phyloP scores from a whole-genome alignment of 1,140 invertebrate genomes.

The Dendrolimus kikuchii region DNA sequence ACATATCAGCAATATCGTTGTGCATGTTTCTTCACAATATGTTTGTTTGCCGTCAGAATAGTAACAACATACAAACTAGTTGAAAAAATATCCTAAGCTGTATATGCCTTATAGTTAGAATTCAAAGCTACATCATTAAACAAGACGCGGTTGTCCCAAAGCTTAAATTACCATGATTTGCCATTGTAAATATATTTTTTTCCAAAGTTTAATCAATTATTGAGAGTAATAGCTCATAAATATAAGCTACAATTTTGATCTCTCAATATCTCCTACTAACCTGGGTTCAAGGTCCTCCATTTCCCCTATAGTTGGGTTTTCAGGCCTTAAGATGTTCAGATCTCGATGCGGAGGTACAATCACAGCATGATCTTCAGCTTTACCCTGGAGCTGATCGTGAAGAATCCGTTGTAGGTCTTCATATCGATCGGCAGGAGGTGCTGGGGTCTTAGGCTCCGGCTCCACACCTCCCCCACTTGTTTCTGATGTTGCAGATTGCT shows the following conservation, averaged over 20 bases:
- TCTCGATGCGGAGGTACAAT: constrained; percentile 73
- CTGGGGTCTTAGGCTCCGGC: constrained; percentile 43
- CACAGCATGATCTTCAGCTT: constrained; percentile 61
- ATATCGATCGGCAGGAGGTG: constrained; percentile 47
- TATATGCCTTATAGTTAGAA: no score
- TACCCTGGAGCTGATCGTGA: constrained; percentile 47
- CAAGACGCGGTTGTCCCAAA: no score
- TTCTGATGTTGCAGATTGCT: constrained; percentile 55
- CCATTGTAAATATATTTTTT: not conserved
- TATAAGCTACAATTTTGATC: no score
- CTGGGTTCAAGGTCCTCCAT: constrained; percentile 75
- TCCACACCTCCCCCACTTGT: constrained; percentile 43
- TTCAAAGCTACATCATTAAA: no score
- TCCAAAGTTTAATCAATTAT: not conserved
- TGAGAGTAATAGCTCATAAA: not conserved
- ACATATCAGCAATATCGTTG: no score
- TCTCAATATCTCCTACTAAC: no score
- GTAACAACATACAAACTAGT: no score
- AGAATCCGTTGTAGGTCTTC: constrained; percentile 58
- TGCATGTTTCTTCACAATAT: no score
- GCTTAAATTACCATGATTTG: no score
- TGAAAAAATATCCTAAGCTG: no score
- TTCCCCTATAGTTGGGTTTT: constrained; percentile 78
- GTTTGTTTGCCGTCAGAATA: no score
- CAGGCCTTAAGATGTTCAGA: constrained; percentile 57